Evolutionary conservation across 2,888 invertebrate species (phyloP).

Genomic region (Tiliacea citrago): DNA sequence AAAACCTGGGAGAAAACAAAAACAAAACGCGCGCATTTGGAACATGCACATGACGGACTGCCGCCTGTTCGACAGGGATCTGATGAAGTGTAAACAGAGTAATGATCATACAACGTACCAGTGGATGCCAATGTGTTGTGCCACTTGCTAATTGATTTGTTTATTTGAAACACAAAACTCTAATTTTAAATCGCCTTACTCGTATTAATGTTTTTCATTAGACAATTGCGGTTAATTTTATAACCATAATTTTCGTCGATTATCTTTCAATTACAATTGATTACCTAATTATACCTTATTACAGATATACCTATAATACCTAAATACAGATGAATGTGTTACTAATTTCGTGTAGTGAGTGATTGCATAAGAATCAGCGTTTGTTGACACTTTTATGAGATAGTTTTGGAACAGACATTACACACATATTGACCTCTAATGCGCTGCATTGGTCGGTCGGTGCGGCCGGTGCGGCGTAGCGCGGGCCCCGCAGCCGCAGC

Average conservation of each 20-base stretch:
- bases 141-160: neutral
- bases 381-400: neutral
- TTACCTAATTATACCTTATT: too few relatives aligned
- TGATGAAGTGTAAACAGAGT: neutral
- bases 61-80: neutral
- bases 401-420: neutral
- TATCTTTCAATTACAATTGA: neutral
- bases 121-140: too few relatives aligned
- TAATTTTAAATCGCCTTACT: neutral
- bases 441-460: neutral
- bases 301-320: too few relatives aligned
- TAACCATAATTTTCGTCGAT: neutral
- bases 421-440: constrained; percentile 4
- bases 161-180: neutral
- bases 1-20: constrained; percentile 29
- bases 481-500: too few relatives aligned
- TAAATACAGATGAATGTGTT: neutral
- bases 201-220: too few relatives aligned
- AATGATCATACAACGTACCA: neutral
- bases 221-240: neutral
- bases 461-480: neutral
- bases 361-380: neutral
- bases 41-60: constrained; percentile 46
- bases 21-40: constrained; percentile 48
- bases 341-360: neutral